Evolutionary conservation across 2,113 vertebrate species (phyloP).

Genomic region (Mormyrus lacerda): DNA sequence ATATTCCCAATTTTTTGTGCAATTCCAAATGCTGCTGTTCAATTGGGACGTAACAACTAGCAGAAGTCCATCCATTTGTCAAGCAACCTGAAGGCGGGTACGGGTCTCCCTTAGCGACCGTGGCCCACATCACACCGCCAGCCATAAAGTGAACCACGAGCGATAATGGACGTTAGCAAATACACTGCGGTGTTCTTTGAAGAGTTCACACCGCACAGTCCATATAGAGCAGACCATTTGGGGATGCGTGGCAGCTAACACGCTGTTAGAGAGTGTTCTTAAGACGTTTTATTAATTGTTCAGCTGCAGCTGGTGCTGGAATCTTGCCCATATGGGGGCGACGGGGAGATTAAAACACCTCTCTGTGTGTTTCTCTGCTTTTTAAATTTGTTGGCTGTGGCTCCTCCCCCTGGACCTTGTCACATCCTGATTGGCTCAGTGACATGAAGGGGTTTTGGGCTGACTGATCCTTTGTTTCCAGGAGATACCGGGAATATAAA

Average conservation of each 20-base stretch:
- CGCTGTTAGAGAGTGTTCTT: neutral
- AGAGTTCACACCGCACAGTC: neutral
- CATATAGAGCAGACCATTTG: neutral
- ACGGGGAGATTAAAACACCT: neutral
- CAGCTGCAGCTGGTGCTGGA: slow-evolving; percentile 1
- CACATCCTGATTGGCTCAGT: neutral
- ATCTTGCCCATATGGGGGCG: neutral
- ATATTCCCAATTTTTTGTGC: neutral
- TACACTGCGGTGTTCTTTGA: neutral
- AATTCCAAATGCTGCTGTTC: neutral
- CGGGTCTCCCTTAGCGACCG: neutral
- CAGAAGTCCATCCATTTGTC: neutral
- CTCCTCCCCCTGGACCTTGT: neutral
- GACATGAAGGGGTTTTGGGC: neutral
- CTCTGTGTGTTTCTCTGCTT: neutral
- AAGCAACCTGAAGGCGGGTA: neutral
- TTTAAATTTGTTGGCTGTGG: neutral
- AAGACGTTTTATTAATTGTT: neutral
- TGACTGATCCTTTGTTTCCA: neutral
- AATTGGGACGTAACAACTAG: neutral
- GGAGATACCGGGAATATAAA: neutral
- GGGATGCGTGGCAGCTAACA: neutral
- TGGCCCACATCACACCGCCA: neutral
- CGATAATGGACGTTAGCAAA: slow-evolving; percentile 12
- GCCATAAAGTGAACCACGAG: slow-evolving; percentile 14